phyloP scores from a whole-genome alignment of 2,888 invertebrate genomes.

The Nineta flava region DNA sequence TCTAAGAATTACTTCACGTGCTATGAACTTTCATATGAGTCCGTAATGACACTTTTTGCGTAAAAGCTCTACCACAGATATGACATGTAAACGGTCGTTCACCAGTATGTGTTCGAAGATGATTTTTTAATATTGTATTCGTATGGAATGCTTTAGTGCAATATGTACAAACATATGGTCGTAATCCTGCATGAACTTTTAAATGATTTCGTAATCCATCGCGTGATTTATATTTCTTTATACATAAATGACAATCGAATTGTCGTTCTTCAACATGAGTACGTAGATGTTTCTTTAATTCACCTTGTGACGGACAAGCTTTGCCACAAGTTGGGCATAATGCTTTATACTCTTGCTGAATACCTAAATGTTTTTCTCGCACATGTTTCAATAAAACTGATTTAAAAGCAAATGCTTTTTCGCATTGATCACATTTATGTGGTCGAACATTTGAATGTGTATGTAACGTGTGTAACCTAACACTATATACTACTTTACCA shows the following conservation, averaged over 20 bases:
- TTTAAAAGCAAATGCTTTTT: neutral
- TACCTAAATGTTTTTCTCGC: neutral
- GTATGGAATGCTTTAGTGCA: neutral
- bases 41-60: neutral
- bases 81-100: constrained; percentile 3
- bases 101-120: constrained; percentile 1
- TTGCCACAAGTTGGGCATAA: neutral
- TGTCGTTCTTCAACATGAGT: neutral
- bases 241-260: neutral
- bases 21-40: constrained; percentile 1
- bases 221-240: neutral
- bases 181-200: neutral
- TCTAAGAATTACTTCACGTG: neutral
- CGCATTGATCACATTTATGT: neutral
- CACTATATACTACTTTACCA: neutral
- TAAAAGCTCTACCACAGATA: neutral
- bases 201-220: neutral
- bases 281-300: neutral
- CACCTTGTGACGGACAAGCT: neutral
- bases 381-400: neutral
- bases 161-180: neutral
- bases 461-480: neutral
- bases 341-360: neutral
- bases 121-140: neutral
- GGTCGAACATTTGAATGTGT: neutral